Percentiles rank a stretch among this genome's conserved stretches.
Conservation (phyloP, 2,888 invertebrate genomes). For the Polyploca ridens region DNA sequence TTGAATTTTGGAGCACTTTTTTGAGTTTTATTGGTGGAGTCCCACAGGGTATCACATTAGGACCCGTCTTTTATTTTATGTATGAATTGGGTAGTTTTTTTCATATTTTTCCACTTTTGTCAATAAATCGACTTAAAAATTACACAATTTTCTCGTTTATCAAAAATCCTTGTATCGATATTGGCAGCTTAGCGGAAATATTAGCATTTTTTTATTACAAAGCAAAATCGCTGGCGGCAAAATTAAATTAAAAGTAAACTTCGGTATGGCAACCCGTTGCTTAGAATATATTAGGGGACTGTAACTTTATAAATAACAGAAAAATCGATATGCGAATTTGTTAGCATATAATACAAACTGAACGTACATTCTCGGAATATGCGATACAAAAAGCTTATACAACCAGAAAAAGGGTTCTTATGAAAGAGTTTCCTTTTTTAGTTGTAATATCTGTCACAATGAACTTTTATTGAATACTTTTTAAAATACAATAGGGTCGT, state of each 20-base stretch:
- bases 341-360: neutral
- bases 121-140: neutral
- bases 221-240: conserved; percentile 1
- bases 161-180: neutral
- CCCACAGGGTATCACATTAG: conserved; percentile 25
- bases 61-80: conserved; percentile 18
- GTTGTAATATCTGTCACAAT: no score
- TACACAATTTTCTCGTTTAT: neutral
- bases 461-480: no score
- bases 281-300: neutral
- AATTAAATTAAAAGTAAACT: conserved; percentile 8
- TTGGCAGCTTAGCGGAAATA: neutral
- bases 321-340: neutral
- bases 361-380: neutral
- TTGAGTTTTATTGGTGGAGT: conserved; percentile 17
- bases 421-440: no score
- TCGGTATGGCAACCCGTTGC: neutral
- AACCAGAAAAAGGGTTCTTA: neutral
- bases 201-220: conserved; percentile 12
- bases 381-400: neutral
- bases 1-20: conserved; percentile 32
- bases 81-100: neutral
- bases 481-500: no score
- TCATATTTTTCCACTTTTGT: neutral
- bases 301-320: neutral